Conservation (phyloP, 2,888 invertebrate genomes). For the Acleris holmiana region DNA sequence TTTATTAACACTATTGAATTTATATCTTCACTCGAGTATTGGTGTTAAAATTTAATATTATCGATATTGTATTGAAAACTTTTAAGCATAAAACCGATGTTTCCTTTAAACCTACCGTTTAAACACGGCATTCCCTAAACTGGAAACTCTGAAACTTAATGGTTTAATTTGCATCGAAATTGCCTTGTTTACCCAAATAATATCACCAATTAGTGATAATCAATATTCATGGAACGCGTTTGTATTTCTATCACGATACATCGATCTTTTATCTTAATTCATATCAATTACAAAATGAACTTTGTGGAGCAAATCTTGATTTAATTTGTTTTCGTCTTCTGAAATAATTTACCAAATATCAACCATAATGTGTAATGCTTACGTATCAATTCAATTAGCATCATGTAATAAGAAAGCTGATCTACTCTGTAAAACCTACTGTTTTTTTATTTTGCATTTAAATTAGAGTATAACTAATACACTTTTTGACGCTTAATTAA, state of each 20-base stretch:
- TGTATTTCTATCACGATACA: constrained; percentile 13
- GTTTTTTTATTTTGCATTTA: too few species aligned
- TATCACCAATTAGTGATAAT: constrained; percentile 42
- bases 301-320: constrained; percentile 2
- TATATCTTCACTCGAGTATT: constrained; percentile 10
- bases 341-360: background rate
- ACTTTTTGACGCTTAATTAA: too few species aligned
- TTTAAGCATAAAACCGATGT: constrained; percentile 16
- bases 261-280: constrained; percentile 11
- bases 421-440: too few species aligned
- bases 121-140: constrained; percentile 28
- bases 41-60: constrained; percentile 21
- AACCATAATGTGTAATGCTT: background rate
- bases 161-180: constrained; percentile 41
- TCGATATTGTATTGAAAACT: constrained; percentile 8
- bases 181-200: constrained; percentile 37
- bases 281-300: constrained; percentile 15
- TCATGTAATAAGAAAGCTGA: too few species aligned
- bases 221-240: constrained; percentile 43
- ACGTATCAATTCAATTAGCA: background rate
- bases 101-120: constrained; percentile 25
- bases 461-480: too few species aligned
- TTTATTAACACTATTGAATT: constrained; percentile 20
- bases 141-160: constrained; percentile 28
- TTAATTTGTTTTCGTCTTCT: too few species aligned